These are phyloP conservation scores for Gryllus bimaculatus DNA, from an alignment of 1,140 invertebrate species.

Conservation along the genomic window DNA sequence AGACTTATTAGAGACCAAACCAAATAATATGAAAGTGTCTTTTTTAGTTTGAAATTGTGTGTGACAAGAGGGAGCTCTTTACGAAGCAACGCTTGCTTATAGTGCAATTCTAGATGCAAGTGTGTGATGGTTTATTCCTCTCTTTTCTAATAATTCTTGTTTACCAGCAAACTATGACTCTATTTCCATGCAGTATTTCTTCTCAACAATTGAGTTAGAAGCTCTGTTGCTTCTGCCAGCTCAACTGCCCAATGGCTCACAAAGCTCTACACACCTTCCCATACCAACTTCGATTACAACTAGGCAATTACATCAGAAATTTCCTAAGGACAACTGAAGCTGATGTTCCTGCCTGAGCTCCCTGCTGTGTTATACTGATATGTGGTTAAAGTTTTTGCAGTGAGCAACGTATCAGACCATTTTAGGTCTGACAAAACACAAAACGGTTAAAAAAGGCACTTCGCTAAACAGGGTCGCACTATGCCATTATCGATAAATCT, in stretches of 20 bases:
- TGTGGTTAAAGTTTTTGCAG: neutral
- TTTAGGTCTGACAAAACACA: neutral
- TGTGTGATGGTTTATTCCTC: neutral
- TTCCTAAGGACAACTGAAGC: neutral
- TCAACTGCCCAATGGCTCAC: neutral
- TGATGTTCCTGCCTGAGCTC: neutral
- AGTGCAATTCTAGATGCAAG: neutral
- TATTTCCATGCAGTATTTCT: neutral
- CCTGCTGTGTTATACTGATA: neutral
- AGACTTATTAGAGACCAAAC: neutral
- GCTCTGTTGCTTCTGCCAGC: neutral
- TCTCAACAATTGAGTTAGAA: neutral
- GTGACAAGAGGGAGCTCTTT: neutral
- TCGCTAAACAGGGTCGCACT: neutral
- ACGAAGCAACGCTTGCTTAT: neutral
- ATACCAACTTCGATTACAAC: neutral
- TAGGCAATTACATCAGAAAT: neutral
- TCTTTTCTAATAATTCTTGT: neutral
- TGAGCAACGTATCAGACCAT: neutral
- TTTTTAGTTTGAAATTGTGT: neutral
- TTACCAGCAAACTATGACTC: neutral
- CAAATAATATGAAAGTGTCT: slow-evolving; percentile 5
- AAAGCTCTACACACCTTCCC: neutral
- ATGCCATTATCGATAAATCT: slow-evolving; percentile 1
- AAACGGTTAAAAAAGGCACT: neutral